A percentile compares a stretch with the other conserved stretches of the same genome.
Evolutionary conservation across 2,797 vertebrate species (phyloP).

Genomic region (Epinephelus malabaricus): DNA sequence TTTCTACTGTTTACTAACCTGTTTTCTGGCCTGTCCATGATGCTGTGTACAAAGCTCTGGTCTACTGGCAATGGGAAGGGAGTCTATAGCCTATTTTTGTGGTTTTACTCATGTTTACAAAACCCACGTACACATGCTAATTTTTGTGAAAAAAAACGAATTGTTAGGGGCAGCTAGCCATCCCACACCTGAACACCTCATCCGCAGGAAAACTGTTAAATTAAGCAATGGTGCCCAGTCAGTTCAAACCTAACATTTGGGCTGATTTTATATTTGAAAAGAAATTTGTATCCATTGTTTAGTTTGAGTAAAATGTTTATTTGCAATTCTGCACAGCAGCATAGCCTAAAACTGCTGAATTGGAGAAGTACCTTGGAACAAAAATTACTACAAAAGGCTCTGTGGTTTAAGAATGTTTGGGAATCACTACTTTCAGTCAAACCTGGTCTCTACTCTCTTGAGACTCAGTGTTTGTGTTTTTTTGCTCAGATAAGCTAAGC

Average conservation of each 20-base stretch:
- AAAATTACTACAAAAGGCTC: constrained; percentile 2
- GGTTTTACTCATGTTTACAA: no score
- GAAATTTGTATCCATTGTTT: not conserved
- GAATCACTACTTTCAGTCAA: not conserved
- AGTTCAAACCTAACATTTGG: not conserved
- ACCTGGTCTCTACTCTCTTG: not conserved
- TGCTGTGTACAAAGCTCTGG: no score
- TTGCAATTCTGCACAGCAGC: not conserved
- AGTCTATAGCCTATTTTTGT: no score
- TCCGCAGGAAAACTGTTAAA: not conserved
- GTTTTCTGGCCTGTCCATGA: no score
- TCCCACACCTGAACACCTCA: not conserved
- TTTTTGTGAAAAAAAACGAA: no score
- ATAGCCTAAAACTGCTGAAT: constrained; percentile 3
- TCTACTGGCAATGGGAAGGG: no score
- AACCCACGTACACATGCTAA: no score
- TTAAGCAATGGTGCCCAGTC: not conserved
- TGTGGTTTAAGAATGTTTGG: constrained; percentile 12
- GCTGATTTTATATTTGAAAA: not conserved
- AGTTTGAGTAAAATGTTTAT: constrained; percentile 7
- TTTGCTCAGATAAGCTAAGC: constrained; percentile 39
- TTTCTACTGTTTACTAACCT: no score
- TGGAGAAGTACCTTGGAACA: not conserved
- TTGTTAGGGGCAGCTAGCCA: not conserved
- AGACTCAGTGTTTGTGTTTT: constrained; percentile 28